These are phyloP conservation scores for Parazoanthus atlanticus DNA, from an alignment of 92 coral and sea anemone species.

Conservation along the genomic window DNA sequence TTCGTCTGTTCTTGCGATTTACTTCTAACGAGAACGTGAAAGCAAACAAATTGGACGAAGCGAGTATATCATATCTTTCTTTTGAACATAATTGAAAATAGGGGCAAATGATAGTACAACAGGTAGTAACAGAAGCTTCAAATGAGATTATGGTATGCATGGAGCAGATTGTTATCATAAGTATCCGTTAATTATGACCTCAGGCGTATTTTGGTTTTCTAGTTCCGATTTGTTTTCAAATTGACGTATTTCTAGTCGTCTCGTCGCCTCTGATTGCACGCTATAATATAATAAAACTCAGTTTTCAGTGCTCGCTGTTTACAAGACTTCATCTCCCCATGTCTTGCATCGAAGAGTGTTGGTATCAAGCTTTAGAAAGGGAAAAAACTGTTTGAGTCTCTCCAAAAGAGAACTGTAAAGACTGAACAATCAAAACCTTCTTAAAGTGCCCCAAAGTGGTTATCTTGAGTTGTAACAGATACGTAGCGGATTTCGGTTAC, in stretches of 20 bases:
- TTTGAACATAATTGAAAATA: not conserved
- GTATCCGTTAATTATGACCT: not conserved
- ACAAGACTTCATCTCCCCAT: not conserved
- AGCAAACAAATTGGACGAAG: not conserved
- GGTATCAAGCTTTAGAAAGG: too few species aligned
- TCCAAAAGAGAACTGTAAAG: too few species aligned
- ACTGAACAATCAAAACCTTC: too few species aligned
- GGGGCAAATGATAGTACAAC: not conserved
- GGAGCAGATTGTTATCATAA: constrained; percentile 16
- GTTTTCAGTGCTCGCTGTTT: not conserved
- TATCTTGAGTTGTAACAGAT: too few species aligned
- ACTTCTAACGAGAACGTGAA: not conserved
- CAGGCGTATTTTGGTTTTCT: not conserved
- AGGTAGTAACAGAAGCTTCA: not conserved
- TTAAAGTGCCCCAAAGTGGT: too few species aligned
- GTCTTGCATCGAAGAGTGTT: too few species aligned
- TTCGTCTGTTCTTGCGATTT: not conserved
- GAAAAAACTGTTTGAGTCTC: too few species aligned
- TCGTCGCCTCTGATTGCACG: too few species aligned
- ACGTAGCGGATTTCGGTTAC: too few species aligned
- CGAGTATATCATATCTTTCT: not conserved
- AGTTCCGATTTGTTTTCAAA: not conserved
- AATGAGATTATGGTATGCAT: constrained; percentile 5
- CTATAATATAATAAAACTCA: not conserved
- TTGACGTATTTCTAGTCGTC: not conserved